A percentile compares a stretch with the other conserved stretches of the same genome.
Conservation (phyloP, 2,113 vertebrate genomes). For the Ceyx melanurus region DNA sequence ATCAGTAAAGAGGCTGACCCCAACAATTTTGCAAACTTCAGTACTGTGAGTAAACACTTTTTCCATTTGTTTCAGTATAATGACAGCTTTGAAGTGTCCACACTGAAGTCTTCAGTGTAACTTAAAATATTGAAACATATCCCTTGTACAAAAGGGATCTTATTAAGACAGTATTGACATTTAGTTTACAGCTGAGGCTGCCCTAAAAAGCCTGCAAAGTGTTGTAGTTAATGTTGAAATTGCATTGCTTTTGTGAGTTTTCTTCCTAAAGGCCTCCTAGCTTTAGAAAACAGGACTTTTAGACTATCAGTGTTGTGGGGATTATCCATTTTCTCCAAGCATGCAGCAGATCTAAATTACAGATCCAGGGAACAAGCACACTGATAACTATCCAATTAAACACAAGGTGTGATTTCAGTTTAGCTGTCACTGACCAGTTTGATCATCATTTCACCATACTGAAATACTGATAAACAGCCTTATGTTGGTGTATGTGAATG, state of each 20-base stretch:
- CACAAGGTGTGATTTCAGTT: background rate
- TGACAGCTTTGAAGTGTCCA: slow-evolving; percentile 36
- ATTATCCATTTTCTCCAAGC: background rate
- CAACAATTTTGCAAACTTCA: slow-evolving; percentile 95
- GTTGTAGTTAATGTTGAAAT: background rate
- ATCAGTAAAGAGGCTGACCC: slow-evolving; percentile 86
- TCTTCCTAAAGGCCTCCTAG: background rate
- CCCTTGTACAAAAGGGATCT: background rate
- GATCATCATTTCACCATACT: background rate
- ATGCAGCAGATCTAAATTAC: background rate
- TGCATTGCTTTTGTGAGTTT: background rate
- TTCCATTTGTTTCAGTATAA: slow-evolving; percentile 61
- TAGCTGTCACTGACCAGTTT: background rate
- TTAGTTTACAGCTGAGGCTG: background rate
- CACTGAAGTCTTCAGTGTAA: slow-evolving; percentile 13
- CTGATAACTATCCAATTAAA: background rate
- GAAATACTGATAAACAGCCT: slow-evolving; percentile 2
- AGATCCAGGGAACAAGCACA: background rate
- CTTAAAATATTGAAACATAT: background rate
- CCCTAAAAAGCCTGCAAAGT: background rate
- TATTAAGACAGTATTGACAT: background rate
- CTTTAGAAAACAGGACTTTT: background rate
- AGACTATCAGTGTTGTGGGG: background rate
- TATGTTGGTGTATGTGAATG: background rate
- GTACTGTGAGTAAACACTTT: slow-evolving; percentile 92